phyloP scores from a whole-genome alignment of 2,113 vertebrate genomes.

The Muntiacus reevesi region DNA sequence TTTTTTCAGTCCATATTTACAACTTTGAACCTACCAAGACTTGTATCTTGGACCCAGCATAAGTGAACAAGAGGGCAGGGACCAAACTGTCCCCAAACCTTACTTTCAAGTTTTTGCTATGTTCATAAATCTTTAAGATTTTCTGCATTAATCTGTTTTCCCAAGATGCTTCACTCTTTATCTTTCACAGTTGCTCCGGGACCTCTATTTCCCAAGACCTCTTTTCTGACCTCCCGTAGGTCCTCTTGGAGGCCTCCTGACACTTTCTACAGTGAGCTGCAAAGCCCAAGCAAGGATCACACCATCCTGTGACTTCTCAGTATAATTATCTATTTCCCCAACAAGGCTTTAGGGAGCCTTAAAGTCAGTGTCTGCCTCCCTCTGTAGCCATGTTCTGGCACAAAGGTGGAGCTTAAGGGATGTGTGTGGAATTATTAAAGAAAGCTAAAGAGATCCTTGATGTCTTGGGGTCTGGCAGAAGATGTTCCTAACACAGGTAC shows the following conservation, averaged over 20 bases:
- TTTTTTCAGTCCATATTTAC: conserved; percentile 11
- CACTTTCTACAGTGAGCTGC: conserved; percentile 25
- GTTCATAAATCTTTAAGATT: not conserved
- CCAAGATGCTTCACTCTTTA: not conserved
- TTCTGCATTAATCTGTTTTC: conserved; percentile 10
- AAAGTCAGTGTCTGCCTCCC: not conserved
- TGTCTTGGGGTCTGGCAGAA: not conserved
- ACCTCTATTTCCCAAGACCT: not conserved
- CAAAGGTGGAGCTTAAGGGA: not conserved
- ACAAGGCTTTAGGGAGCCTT: not conserved
- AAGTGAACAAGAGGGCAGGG: not conserved
- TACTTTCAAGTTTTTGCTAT: not conserved
- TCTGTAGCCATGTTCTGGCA: not conserved
- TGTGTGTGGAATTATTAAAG: not conserved
- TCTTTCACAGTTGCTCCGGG: not conserved
- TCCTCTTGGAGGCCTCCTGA: not conserved
- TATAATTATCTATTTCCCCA: not conserved
- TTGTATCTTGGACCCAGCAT: not conserved
- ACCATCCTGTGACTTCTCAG: not conserved
- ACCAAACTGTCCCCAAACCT: not conserved
- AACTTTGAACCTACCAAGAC: not conserved
- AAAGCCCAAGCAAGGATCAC: not conserved
- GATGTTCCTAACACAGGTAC: not conserved
- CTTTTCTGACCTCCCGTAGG: not conserved
- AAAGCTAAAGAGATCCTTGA: not conserved